Conservation (phyloP, 2,113 vertebrate species). For the Nansenia antarctica region DNA sequence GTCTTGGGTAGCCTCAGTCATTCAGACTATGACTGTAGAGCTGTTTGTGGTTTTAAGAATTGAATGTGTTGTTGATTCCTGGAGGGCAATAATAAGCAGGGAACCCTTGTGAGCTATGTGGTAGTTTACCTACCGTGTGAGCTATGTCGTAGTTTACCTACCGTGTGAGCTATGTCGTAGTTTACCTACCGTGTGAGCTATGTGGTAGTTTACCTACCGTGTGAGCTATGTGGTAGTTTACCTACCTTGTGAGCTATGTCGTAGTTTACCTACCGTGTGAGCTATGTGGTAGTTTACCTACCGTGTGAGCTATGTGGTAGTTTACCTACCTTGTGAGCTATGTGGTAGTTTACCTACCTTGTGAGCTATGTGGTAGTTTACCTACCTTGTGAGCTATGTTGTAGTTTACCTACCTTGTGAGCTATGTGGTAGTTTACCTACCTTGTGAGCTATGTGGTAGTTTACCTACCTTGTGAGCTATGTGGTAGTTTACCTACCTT, state of each 20-base stretch:
- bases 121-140: no score
- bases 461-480: not conserved
- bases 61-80: not conserved
- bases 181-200: not conserved
- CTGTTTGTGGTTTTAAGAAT: not conserved
- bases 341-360: no score
- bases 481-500: no score
- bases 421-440: no score
- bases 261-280: no score
- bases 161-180: no score
- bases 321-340: not conserved
- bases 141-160: no score
- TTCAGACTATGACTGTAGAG: not conserved
- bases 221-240: not conserved
- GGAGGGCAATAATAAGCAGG: not conserved
- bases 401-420: no score
- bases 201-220: no score
- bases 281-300: no score
- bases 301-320: not conserved
- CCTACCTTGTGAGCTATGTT: not conserved
- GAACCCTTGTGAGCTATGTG: not conserved
- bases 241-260: not conserved
- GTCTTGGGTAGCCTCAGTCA: not conserved
- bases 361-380: not conserved
- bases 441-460: not conserved